A percentile compares a stretch with the other conserved stretches of the same genome.
These are phyloP conservation scores for Ennomos erosarius DNA, from an alignment of 2,888 invertebrate species.

Conservation along the genomic window DNA sequence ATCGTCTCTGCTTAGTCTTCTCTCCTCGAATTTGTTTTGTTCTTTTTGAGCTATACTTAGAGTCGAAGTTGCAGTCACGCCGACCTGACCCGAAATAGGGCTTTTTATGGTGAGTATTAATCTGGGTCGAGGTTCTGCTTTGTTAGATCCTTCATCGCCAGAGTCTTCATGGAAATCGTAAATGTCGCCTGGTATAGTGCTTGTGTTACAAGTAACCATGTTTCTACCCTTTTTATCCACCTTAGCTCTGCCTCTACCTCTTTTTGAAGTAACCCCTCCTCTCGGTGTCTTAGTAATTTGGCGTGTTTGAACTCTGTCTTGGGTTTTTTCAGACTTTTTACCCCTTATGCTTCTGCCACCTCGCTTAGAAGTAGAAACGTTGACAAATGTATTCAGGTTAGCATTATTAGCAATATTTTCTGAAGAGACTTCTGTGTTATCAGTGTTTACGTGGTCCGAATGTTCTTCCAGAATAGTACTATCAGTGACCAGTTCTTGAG, in stretches of 20 bases:
- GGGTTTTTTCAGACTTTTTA: conserved; percentile 68
- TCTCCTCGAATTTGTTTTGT: conserved; percentile 59
- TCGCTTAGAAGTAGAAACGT: conserved; percentile 60
- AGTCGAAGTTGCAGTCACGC: conserved; percentile 71
- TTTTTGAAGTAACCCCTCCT: conserved; percentile 65
- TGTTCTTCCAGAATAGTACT: conserved; percentile 14
- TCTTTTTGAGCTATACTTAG: conserved; percentile 73
- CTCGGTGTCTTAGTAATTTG: conserved; percentile 75
- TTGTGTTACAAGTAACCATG: conserved; percentile 79
- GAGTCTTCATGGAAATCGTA: conserved; percentile 97
- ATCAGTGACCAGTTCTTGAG: conserved; percentile 21
- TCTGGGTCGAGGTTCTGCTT: conserved; percentile 87
- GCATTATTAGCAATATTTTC: conserved; percentile 46
- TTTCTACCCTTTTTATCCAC: conserved; percentile 82
- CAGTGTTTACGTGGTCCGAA: conserved; percentile 33
- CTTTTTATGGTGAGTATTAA: conserved; percentile 93
- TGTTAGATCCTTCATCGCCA: conserved; percentile 88
- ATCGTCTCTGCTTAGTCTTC: conserved; percentile 68
- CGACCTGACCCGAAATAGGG: conserved; percentile 80
- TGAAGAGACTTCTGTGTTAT: conserved; percentile 38
- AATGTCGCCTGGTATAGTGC: conserved; percentile 89
- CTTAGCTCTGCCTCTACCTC: conserved; percentile 81
- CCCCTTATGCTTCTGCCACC: conserved; percentile 76
- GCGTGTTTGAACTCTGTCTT: conserved; percentile 75
- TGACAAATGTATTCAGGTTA: conserved; percentile 46